phyloP scores from a whole-genome alignment of 2,113 vertebrate species.

The Periophthalmus modestus region DNA sequence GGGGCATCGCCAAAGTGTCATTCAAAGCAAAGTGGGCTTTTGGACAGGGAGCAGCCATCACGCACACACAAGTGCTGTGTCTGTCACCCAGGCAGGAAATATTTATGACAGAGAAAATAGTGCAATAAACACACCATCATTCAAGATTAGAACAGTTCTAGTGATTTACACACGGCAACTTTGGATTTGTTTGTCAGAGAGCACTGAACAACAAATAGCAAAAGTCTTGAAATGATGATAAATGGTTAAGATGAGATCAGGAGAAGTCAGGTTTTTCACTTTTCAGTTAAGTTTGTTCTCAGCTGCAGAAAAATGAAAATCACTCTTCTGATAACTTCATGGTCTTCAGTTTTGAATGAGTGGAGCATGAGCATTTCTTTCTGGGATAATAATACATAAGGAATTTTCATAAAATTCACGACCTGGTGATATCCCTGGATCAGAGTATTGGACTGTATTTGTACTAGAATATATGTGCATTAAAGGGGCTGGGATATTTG shows the following conservation, averaged over 20 bases:
- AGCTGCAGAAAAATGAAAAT: neutral
- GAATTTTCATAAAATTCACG: too few relatives aligned
- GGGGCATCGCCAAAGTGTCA: constrained; percentile 79
- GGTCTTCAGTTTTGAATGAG: too few relatives aligned
- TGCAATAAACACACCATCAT: constrained; percentile 35
- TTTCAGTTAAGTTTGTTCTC: neutral
- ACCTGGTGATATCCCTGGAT: neutral
- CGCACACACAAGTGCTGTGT: constrained; percentile 48
- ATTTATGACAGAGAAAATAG: constrained; percentile 45
- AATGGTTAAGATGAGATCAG: neutral
- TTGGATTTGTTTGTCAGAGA: neutral
- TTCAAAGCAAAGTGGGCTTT: constrained; percentile 80
- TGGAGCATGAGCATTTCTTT: too few relatives aligned
- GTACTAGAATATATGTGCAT: constrained; percentile 1
- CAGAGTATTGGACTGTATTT: neutral
- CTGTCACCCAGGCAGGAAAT: constrained; percentile 57
- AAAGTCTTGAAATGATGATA: neutral
- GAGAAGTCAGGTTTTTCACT: neutral
- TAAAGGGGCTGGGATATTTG: constrained; percentile 15
- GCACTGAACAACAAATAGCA: neutral
- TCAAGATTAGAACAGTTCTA: neutral
- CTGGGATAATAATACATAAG: too few relatives aligned
- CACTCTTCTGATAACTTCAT: neutral
- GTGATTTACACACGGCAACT: neutral
- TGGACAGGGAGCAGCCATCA: constrained; percentile 73